These are phyloP conservation scores for Mythimna pallens DNA, from an alignment of 2,888 invertebrate species.

Conservation along the genomic window DNA sequence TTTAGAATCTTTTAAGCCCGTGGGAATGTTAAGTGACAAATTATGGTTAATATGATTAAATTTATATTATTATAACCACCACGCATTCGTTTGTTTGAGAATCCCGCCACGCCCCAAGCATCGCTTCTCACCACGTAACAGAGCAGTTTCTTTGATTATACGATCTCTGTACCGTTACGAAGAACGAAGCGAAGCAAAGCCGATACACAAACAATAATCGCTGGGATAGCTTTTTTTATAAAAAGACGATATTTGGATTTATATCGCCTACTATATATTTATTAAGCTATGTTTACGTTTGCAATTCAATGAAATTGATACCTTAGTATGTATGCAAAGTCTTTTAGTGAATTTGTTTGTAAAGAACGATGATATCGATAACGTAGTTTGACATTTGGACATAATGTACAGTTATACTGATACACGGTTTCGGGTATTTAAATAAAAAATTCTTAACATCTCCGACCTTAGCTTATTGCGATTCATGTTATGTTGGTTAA, in stretches of 20 bases:
- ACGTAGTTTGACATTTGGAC: constrained; percentile 35
- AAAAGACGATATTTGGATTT: constrained; percentile 56
- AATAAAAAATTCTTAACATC: constrained; percentile 36
- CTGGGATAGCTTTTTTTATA: constrained; percentile 61
- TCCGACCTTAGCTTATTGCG: constrained; percentile 35
- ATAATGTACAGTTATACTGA: constrained; percentile 48
- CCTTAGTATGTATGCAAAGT: constrained; percentile 62
- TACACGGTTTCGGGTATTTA: constrained; percentile 27
- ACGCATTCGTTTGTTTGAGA: constrained; percentile 60
- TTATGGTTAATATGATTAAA: constrained; percentile 19
- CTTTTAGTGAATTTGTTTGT: constrained; percentile 63
- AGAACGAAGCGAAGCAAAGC: constrained; percentile 64
- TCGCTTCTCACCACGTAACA: constrained; percentile 69
- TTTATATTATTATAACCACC: constrained; percentile 43
- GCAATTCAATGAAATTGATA: constrained; percentile 60
- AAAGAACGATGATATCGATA: constrained; percentile 40
- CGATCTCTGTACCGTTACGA: constrained; percentile 65
- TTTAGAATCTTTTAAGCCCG: constrained; percentile 12
- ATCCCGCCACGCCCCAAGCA: constrained; percentile 60
- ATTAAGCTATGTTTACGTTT: constrained; percentile 55
- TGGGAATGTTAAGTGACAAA: constrained; percentile 56
- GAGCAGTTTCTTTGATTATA: constrained; percentile 49
- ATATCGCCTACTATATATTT: constrained; percentile 60
- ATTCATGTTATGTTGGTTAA: constrained; percentile 25
- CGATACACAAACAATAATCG: constrained; percentile 64